Evolutionary conservation across 37 sponge, comb jelly and placozoan species (phyloP), one percentile per base, ranked within the genome.

Genomic region (Crambe crambe): DNA sequence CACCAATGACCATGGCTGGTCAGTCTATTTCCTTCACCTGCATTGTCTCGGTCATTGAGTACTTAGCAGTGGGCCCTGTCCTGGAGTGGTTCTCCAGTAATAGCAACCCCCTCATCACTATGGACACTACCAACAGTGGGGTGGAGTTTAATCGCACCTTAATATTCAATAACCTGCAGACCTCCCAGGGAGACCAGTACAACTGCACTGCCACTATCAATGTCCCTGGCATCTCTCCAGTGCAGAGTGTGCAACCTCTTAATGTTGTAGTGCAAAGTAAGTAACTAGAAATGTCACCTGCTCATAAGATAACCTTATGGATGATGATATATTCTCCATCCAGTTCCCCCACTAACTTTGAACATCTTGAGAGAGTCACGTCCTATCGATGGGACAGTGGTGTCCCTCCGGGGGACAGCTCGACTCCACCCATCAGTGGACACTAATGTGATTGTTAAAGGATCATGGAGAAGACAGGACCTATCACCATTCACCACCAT

Each of bases 151-250:
- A 34, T 44, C 26, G 51, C 6, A 40, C 23, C 9, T 64, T 82
- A 21, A 65, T 27, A 3, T 83, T 83, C 58, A 47, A 21, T 37
- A 58, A 76, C 40, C 70, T 83, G 0, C 39, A 40, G 0, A 69
- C 84, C 29, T 75, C 84, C 29, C 76, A 83, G 67, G 84, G 69
- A 69, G 84, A 69, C 17, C 58, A 57, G 69, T 83, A 83, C 76
- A 75, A 1, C 57, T 83, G 84, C 36, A 40, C 21, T 37, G 84
- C 75, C 59, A 75, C 4, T 22, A 56, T 76, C 21, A 25, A 35
- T 18, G 25, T 83, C 10, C 68, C 74, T 23, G 3, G 15, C 9
- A 5, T 68, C n/a, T 3, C 2, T 34, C 35, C 34, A 30, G 9
- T 65, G 31, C n/a, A n/a, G n/a, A 65, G 10, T 5, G 3, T 31